Percentiles rank a stretch among this genome's conserved stretches.
Conservation (phyloP, 2,888 invertebrate genomes). For the Sylvicola cinctus region DNA sequence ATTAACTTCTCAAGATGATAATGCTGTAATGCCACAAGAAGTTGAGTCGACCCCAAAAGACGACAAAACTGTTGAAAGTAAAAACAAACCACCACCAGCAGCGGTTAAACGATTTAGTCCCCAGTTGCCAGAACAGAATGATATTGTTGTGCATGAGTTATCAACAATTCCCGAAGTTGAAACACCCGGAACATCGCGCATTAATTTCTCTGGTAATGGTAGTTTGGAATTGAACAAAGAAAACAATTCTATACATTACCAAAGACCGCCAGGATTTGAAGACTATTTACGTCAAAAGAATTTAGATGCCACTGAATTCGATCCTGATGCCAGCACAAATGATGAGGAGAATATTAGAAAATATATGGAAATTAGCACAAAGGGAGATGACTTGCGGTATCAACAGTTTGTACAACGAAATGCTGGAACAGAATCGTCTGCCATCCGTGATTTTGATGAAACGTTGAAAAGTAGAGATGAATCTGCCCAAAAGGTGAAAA, state of each 20-base stretch:
- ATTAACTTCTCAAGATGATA: conserved; percentile 13
- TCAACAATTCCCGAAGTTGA: conserved; percentile 49
- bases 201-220: conserved; percentile 4
- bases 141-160: conserved; percentile 33
- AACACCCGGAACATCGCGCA: conserved; percentile 34
- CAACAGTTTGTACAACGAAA: not conserved
- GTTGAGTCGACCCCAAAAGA: conserved; percentile 6
- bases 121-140: conserved; percentile 16
- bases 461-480: conserved; percentile 9
- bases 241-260: not conserved
- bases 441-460: conserved; percentile 15
- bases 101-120: conserved; percentile 16
- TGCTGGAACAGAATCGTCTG: no score
- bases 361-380: conserved; percentile 16
- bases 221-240: not conserved
- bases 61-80: not conserved
- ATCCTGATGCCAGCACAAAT: conserved; percentile 26
- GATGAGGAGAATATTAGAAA: conserved; percentile 12
- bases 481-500: no score
- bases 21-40: conserved; percentile 11
- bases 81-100: not conserved
- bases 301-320: conserved; percentile 16
- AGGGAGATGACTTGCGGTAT: conserved; percentile 23
- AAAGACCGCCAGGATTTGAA: conserved; percentile 17
- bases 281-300: conserved; percentile 30